A percentile compares a stretch with the other conserved stretches of the same genome.
Conservation (phyloP, 2,113 vertebrate species). For the Pelodiscus sinensis region DNA sequence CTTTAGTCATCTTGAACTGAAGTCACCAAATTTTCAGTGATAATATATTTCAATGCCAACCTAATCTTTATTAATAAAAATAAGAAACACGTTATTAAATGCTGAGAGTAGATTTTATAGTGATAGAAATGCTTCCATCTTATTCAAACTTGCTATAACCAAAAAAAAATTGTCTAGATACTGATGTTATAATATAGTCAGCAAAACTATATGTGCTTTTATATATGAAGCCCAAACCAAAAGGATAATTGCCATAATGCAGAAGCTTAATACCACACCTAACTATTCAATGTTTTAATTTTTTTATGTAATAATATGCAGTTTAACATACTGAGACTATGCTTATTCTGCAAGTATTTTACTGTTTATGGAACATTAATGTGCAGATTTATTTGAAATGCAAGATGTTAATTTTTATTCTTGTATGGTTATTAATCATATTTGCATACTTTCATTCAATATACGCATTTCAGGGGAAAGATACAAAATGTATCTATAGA, state of each 20-base stretch:
- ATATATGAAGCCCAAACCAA: neutral
- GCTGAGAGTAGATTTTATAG: conserved; percentile 32
- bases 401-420: conserved; percentile 61
- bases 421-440: conserved; percentile 52
- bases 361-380: conserved; percentile 40
- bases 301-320: neutral
- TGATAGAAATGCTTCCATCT: conserved; percentile 20
- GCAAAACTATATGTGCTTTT: conserved; percentile 8
- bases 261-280: neutral
- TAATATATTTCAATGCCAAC: conserved; percentile 41
- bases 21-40: conserved; percentile 34
- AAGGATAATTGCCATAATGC: conserved; percentile 6
- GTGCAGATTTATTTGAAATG: conserved; percentile 42
- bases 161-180: conserved; percentile 29
- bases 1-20: conserved; percentile 53
- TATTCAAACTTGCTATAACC: conserved; percentile 2
- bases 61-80: conserved; percentile 40
- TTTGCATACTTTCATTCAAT: conserved; percentile 21
- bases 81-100: conserved; percentile 19
- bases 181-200: conserved; percentile 20
- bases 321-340: neutral
- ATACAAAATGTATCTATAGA: neutral
- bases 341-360: conserved; percentile 16
- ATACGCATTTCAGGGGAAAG: neutral
- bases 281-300: neutral